These are phyloP conservation scores for Ailuropoda melanoleuca DNA, from an alignment of 2,113 vertebrate species.

Conservation along the genomic window DNA sequence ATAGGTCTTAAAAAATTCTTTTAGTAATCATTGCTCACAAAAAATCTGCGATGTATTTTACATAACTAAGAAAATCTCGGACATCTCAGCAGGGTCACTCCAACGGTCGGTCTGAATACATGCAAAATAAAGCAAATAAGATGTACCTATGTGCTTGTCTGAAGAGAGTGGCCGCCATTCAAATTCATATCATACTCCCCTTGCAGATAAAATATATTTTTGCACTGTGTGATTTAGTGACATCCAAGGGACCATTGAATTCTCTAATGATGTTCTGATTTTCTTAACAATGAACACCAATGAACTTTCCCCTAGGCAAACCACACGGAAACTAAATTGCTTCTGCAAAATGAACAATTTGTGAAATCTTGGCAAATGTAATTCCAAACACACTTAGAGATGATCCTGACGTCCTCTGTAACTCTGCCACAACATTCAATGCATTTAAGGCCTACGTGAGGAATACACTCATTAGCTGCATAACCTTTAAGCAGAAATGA, in stretches of 20 bases:
- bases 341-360: constrained; percentile 70
- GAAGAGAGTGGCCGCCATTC: constrained; percentile 14
- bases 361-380: constrained; percentile 69
- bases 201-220: constrained; percentile 36
- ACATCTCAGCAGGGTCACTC: constrained; percentile 28
- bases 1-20: neutral
- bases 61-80: neutral
- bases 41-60: constrained; percentile 54
- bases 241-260: constrained; percentile 11
- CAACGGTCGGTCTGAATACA: neutral
- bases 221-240: neutral
- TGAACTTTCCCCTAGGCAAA: constrained; percentile 74
- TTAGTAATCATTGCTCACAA: constrained; percentile 45
- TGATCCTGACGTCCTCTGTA: constrained; percentile 53
- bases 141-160: neutral
- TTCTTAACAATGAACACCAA: constrained; percentile 68
- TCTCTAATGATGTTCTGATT: constrained; percentile 63
- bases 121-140: neutral
- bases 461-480: constrained; percentile 47
- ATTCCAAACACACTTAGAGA: constrained; percentile 61
- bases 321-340: constrained; percentile 62
- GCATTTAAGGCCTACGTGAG: constrained; percentile 7
- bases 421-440: constrained; percentile 8
- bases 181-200: constrained; percentile 16
- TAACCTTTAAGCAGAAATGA: constrained; percentile 59